Conservation (phyloP, 2,113 vertebrate genomes). For the Monarcha castaneiventris region DNA sequence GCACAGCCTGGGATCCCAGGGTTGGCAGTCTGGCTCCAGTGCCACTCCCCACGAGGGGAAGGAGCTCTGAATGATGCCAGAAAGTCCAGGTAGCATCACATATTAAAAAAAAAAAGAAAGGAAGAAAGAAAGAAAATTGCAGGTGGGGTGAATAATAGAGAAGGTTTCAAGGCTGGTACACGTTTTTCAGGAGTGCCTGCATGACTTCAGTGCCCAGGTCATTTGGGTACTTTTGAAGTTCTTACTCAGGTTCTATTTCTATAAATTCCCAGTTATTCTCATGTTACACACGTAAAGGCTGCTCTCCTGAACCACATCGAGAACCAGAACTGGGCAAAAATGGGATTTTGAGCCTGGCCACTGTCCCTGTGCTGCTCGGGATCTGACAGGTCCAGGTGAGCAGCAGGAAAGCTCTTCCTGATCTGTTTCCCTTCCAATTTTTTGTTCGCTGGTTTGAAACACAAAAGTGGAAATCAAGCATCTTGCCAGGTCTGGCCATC, state of each 20-base stretch:
- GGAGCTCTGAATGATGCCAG: not conserved
- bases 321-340: not conserved
- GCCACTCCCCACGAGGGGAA: not conserved
- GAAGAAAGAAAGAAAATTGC: not conserved
- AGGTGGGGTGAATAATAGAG: not conserved
- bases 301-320: not conserved
- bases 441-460: not conserved
- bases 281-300: not conserved
- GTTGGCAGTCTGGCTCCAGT: not conserved
- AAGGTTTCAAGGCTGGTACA: not conserved
- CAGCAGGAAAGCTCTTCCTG: not conserved
- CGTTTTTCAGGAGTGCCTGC: slow-evolving; percentile 28
- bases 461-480: not conserved
- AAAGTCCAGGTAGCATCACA: not conserved
- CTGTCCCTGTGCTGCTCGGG: not conserved
- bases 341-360: not conserved
- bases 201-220: slow-evolving; percentile 1
- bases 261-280: not conserved
- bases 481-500: not conserved
- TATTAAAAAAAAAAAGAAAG: not conserved
- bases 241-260: not conserved
- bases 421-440: rapidly evolving
- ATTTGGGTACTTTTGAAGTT: slow-evolving; percentile 48
- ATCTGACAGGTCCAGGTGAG: not conserved
- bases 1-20: not conserved